Conservation (phyloP, 1,140 invertebrate genomes). For the Apis laboriosa region DNA sequence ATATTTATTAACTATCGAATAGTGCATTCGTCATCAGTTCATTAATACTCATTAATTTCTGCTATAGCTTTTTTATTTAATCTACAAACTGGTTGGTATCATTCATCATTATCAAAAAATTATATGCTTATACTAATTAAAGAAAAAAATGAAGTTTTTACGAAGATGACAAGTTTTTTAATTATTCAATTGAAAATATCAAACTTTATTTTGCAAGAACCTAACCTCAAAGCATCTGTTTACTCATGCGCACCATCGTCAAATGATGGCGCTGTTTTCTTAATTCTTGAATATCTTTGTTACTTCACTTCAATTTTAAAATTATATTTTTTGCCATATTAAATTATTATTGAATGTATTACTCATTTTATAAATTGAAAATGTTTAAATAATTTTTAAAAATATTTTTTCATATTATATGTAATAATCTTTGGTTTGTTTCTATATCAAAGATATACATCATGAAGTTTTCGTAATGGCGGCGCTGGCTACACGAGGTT, state of each 20-base stretch:
- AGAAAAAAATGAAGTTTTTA: background rate
- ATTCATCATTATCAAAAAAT: background rate
- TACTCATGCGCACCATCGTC: slow-evolving; percentile 27
- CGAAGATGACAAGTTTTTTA: background rate
- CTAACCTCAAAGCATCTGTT: slow-evolving; percentile 32
- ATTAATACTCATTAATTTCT: slow-evolving; percentile 12
- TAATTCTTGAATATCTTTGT: background rate
- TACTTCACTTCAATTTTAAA: background rate
- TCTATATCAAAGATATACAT: slow-evolving; percentile 33
- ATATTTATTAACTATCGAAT: background rate
- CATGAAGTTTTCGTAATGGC: slow-evolving; percentile 31
- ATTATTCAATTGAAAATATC: background rate
- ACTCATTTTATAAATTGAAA: background rate
- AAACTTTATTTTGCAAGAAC: background rate
- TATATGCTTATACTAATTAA: background rate
- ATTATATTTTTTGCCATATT: slow-evolving; percentile 4
- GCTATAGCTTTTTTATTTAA: background rate
- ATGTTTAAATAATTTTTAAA: background rate
- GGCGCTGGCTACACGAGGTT: slow-evolving; percentile 8
- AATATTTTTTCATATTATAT: slow-evolving; percentile 2
- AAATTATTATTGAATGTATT: background rate
- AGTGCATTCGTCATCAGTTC: background rate
- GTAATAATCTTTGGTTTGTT: background rate
- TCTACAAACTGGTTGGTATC: background rate
- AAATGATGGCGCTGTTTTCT: slow-evolving; percentile 31